Base-by-base conservation (phyloP, 2,797 vertebrate genomes). In the Arnoldichthys spilopterus region DNA sequence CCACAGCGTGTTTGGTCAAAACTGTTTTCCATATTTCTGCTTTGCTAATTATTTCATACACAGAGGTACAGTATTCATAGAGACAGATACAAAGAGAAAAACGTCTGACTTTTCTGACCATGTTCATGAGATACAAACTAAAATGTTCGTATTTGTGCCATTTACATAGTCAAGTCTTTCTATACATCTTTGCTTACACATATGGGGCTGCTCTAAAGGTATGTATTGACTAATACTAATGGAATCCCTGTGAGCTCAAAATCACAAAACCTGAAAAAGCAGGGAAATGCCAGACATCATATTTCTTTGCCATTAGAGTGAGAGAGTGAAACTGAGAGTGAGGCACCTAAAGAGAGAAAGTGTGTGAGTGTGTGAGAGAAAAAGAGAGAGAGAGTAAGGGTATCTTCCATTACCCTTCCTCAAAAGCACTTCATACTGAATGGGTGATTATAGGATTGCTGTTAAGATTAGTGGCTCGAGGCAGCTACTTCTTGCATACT, bases 391-490 rank as follows among this genome's bases (percentile, higher is more conserved):
- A 79, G 59, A 80, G 80, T 84, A 83, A 59, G 22, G 76, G 79
- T 85, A 45, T 71, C 84, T 49, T 90, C 89, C 88, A 90, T 92
- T 91, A 91, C 85, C 78, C 78, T 83, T 82, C 81, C 77, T 78
- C 82, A 77, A 82, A 85, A 88, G 87, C 85, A 84, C 86, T 81
- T 70, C 69, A 85, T 85, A 88, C 30, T 82, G 85, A 83, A 83
- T 80, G 72, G 45, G 77, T 77, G 84, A 88, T 90, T 88, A 91
- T 86, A 79, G 86, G 87, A 88, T 82, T 59, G 87, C 91, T 90
- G 87, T 92, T 90, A 86, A 85, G 91, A 91, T 92, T 91, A 91
- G 86, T 87, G 91, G 87, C 90, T 87, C 70, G 63, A 82, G 88
- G 81, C 83, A 84, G 84, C 77, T 85, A 89, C 87, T 92, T 93